phyloP scores from a whole-genome alignment of 2,888 invertebrate genomes.

The Gymnocheta viridis region DNA sequence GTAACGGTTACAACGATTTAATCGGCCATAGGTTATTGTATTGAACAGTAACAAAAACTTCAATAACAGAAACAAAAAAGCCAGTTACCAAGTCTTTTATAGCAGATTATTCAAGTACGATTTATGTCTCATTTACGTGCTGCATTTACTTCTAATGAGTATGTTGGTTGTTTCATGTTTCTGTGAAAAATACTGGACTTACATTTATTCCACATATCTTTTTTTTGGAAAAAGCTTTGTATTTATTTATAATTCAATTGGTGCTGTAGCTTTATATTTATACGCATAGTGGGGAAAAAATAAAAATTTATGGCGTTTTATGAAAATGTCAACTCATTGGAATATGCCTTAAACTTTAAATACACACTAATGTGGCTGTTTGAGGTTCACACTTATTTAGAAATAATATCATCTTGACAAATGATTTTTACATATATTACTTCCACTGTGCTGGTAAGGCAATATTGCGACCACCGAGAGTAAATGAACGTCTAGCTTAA shows the following conservation, averaged over 20 bases:
- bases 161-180: constrained; percentile 13
- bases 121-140: constrained; percentile 49
- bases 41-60: constrained; percentile 33
- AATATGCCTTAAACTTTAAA: too few species aligned
- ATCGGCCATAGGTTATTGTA: constrained; percentile 46
- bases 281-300: too few species aligned
- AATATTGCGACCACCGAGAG: constrained; percentile 5
- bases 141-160: constrained; percentile 1
- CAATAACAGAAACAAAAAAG: constrained; percentile 14
- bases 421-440: not conserved
- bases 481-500: constrained; percentile 15
- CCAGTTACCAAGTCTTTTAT: not conserved
- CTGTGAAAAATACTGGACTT: not conserved
- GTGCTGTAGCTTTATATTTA: not conserved
- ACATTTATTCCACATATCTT: not conserved
- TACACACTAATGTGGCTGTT: too few species aligned
- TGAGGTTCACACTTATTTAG: too few species aligned
- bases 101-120: constrained; percentile 19
- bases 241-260: too few species aligned
- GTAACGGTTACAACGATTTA: constrained; percentile 51
- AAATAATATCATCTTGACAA: not conserved
- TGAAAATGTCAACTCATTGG: too few species aligned
- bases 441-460: not conserved
- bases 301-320: too few species aligned
- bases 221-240: not conserved